A percentile compares a stretch with the other conserved stretches of the same genome.
Conservation (phyloP, 2,113 vertebrate species). For the Ammodytes marinus region DNA sequence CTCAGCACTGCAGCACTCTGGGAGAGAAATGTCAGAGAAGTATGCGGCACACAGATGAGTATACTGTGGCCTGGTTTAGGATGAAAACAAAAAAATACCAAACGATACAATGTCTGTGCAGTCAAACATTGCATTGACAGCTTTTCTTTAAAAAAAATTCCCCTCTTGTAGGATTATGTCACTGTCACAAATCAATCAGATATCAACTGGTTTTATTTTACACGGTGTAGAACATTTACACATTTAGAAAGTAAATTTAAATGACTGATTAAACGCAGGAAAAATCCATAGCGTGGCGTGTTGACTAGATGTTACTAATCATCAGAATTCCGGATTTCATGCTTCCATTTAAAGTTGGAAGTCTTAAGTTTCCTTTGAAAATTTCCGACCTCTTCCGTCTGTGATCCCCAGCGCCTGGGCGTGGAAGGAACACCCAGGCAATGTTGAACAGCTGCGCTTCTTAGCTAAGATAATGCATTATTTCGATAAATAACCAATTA, state of each 20-base stretch:
- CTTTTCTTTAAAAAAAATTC: background rate
- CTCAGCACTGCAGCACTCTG: constrained; percentile 16
- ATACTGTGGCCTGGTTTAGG: background rate
- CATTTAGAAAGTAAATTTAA: background rate
- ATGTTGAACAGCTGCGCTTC: constrained; percentile 39
- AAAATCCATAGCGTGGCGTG: background rate
- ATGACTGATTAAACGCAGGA: background rate
- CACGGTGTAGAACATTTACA: background rate
- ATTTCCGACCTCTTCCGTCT: constrained; percentile 30
- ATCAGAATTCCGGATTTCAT: background rate
- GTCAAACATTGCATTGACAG: background rate
- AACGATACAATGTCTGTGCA: background rate
- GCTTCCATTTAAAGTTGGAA: background rate
- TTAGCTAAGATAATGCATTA: constrained; percentile 5
- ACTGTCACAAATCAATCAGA: background rate
- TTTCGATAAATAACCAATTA: constrained; percentile 20
- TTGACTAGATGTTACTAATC: background rate
- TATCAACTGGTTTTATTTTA: constrained; percentile 1
- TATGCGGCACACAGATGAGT: constrained; percentile 7
- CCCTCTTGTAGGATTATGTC: background rate
- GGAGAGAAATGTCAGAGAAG: constrained; percentile 16
- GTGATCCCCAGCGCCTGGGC: constrained; percentile 22
- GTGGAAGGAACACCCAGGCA: constrained; percentile 24
- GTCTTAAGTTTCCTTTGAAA: background rate
- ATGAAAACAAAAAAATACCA: constrained; percentile 19